These are phyloP conservation scores for Endotricha flammealis DNA, from an alignment of 2,888 invertebrate species.

Conservation along the genomic window DNA sequence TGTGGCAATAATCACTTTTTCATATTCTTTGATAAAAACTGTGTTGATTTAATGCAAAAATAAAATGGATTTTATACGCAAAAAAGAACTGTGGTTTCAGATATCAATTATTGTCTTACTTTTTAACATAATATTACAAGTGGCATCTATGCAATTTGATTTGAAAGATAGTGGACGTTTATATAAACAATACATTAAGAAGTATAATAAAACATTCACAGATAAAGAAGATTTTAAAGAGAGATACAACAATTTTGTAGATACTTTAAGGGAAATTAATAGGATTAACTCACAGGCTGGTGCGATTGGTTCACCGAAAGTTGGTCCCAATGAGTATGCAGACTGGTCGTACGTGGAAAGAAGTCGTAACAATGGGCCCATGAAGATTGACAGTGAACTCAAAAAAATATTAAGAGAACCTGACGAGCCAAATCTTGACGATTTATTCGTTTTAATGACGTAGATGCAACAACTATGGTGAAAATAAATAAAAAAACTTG, in stretches of 20 bases:
- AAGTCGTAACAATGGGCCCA: constrained; percentile 9
- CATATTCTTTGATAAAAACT: too few relatives aligned
- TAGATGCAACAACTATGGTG: too few relatives aligned
- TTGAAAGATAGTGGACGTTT: constrained; percentile 26
- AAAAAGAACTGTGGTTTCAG: too few relatives aligned
- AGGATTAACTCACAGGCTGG: constrained; percentile 31
- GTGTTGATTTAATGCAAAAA: too few relatives aligned
- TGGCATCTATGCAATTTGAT: constrained; percentile 27
- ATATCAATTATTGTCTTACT: too few relatives aligned
- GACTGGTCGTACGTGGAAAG: constrained; percentile 37
- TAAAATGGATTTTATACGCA: too few relatives aligned
- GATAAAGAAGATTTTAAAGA: constrained; percentile 34
- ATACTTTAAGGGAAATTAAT: constrained; percentile 43
- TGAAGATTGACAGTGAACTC: constrained; percentile 35
- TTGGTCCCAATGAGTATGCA: constrained; percentile 41
- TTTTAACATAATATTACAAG: too few relatives aligned
- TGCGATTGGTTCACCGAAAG: constrained; percentile 28
- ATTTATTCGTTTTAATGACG: constrained; percentile 1
- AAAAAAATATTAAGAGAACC: constrained; percentile 13
- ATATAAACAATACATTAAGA: constrained; percentile 27
- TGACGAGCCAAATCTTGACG: constrained; percentile 7
- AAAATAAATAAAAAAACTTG: too few relatives aligned
- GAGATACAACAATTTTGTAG: constrained; percentile 39
- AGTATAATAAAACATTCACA: constrained; percentile 33
- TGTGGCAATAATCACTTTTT: too few relatives aligned